These are phyloP conservation scores for Gymnodraco acuticeps DNA, from an alignment of 2,797 vertebrate genomes.

Conservation along the genomic window DNA sequence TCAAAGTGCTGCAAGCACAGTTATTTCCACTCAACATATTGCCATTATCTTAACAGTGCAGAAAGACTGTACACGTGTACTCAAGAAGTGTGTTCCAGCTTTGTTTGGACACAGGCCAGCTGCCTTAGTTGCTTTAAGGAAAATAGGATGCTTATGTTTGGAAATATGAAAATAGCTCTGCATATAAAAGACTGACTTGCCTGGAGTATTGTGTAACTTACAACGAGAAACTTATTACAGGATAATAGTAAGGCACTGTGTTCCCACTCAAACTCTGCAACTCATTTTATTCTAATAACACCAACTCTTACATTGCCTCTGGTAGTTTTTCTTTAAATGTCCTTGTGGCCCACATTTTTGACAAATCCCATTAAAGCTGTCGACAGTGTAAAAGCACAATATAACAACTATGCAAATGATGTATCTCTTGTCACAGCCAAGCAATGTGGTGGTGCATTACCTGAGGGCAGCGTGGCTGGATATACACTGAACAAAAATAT, in stretches of 20 bases:
- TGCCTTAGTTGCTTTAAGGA: constrained; percentile 48
- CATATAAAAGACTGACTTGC: constrained; percentile 37
- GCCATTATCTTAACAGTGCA: constrained; percentile 53
- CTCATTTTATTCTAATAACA: constrained; percentile 46
- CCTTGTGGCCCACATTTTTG: constrained; percentile 79
- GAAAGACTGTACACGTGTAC: constrained; percentile 44
- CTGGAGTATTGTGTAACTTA: constrained; percentile 15
- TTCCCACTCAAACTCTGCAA: constrained; percentile 46
- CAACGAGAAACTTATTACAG: constrained; percentile 22
- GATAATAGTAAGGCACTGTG: constrained; percentile 34
- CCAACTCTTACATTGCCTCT: constrained; percentile 49
- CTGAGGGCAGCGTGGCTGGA: constrained; percentile 60
- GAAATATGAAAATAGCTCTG: constrained; percentile 39
- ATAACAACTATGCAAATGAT: constrained; percentile 79
- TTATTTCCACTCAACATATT: constrained; percentile 28
- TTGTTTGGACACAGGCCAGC: constrained; percentile 60
- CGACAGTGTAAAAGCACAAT: constrained; percentile 76
- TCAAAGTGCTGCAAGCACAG: constrained; percentile 11
- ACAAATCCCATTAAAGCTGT: constrained; percentile 82
- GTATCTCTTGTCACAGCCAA: constrained; percentile 63
- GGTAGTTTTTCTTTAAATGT: constrained; percentile 59
- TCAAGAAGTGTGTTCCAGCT: constrained; percentile 62
- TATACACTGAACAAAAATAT: too few species aligned
- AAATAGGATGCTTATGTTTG: constrained; percentile 55
- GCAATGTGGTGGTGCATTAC: constrained; percentile 56